These are phyloP conservation scores for Hyles lineata DNA, from an alignment of 2,888 invertebrate species.

Conservation along the genomic window DNA sequence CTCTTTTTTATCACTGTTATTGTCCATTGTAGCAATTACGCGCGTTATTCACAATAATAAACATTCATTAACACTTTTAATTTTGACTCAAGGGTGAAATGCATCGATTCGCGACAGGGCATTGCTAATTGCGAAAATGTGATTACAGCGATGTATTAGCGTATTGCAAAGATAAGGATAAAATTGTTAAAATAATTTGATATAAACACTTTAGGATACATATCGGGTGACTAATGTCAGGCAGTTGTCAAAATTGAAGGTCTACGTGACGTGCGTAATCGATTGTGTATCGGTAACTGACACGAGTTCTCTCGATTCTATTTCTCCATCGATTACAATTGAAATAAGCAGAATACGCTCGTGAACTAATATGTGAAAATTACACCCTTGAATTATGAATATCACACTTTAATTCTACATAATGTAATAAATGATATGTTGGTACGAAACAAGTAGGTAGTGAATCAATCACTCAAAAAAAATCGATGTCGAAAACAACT, in stretches of 20 bases:
- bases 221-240: constrained; percentile 66
- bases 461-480: no score
- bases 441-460: no score
- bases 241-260: constrained; percentile 33
- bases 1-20: constrained; percentile 63
- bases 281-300: neutral
- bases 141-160: constrained; percentile 39
- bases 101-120: constrained; percentile 6
- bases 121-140: constrained; percentile 22
- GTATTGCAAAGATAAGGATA: constrained; percentile 63
- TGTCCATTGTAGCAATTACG: constrained; percentile 68
- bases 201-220: constrained; percentile 54
- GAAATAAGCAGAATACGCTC: neutral
- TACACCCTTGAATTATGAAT: no score
- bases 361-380: no score
- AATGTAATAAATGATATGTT: no score
- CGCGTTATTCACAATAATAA: constrained; percentile 20
- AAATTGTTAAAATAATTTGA: constrained; percentile 55
- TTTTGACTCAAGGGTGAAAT: neutral
- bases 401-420: no score
- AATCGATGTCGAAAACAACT: no score
- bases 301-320: neutral
- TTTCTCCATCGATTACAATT: neutral
- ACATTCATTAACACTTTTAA: neutral
- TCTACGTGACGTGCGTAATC: neutral